Base-by-base conservation (phyloP, 1,140 invertebrate species). In the Drosophila pseudoananassae region DNA sequence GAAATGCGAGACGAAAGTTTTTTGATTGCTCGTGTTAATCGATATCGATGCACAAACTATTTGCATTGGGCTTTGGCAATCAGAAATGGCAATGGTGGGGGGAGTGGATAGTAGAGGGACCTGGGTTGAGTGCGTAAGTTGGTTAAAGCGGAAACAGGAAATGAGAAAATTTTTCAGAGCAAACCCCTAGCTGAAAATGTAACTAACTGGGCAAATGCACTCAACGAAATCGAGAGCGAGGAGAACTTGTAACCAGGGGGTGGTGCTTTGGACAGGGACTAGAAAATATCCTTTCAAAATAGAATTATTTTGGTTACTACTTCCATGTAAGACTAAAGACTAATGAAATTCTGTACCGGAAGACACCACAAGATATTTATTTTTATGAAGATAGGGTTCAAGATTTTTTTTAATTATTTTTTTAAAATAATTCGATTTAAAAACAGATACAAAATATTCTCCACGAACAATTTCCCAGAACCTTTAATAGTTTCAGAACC, bases 161-260 rank as follows among this genome's bases (percentile, higher is more conserved):
- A 90, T 90, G 87, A 85, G 87, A 85, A 90, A 90, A 85, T 87
- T 84, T 72, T 58, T 49, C 65, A 85, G 68, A 49, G 72, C 58
- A 60, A 69, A 77, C 38, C 47, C 47, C 51, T 23, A 60, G 38
- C 60, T 63, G 43, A 33, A 69, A 69, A 56, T 61, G 68, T 27
- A 69, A 56, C 51, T 70, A 69, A 68, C 65, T 36, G 40, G 31
- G 65, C 15, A 27, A 23, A 69, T 64, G 36, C 66, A 69, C 64
- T 70, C 2, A 3, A 3, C 45, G 4, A 70, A 69, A 70, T 17
- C 0, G 2, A n/a, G 15, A 25, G 14, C 6, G 10, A 31, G 4
- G 14, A 20, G 27, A 53, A 46, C 38, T 36, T 27, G 1, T 6
- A 27, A 6, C n/a, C n/a, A 7, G 25, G 38, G 23, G 9, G 8